Conservation (phyloP, 2,797 vertebrate species). For the Gypaetus barbatus region DNA sequence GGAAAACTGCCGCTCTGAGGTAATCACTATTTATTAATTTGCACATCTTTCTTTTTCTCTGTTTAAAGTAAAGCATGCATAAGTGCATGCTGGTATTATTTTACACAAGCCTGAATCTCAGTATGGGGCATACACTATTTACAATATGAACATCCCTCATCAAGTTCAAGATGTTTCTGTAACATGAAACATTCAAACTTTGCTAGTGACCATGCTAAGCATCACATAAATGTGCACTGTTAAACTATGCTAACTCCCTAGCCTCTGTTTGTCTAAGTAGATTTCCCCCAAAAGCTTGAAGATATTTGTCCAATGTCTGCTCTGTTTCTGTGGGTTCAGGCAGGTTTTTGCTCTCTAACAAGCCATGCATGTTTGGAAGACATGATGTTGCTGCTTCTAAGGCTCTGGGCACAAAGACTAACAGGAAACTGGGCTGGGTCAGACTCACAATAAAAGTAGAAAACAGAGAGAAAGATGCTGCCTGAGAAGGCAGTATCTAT, state of each 20-base stretch:
- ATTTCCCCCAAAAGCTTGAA: neutral
- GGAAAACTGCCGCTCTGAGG: slow-evolving; percentile 83
- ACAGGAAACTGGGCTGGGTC: neutral
- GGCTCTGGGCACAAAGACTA: neutral
- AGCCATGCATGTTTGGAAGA: neutral
- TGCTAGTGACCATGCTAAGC: neutral
- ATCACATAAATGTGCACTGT: neutral
- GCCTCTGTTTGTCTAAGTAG: neutral
- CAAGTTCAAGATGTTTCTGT: neutral
- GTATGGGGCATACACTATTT: fast-evolving
- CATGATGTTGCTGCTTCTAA: neutral
- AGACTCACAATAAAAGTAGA: neutral
- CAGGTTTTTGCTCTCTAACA: neutral
- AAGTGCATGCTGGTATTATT: neutral
- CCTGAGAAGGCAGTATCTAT: neutral
- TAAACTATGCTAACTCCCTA: neutral
- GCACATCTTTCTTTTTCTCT: neutral
- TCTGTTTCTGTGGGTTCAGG: neutral
- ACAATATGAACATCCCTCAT: neutral
- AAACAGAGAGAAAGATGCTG: neutral
- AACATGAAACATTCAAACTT: neutral
- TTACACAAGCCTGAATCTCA: neutral
- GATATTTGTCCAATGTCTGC: neutral
- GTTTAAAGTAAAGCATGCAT: neutral
- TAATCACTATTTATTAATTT: slow-evolving; percentile 68